Evolutionary conservation across 2,113 vertebrate genomes (phyloP).

Genomic region (Tretioscincus oriximinensis): DNA sequence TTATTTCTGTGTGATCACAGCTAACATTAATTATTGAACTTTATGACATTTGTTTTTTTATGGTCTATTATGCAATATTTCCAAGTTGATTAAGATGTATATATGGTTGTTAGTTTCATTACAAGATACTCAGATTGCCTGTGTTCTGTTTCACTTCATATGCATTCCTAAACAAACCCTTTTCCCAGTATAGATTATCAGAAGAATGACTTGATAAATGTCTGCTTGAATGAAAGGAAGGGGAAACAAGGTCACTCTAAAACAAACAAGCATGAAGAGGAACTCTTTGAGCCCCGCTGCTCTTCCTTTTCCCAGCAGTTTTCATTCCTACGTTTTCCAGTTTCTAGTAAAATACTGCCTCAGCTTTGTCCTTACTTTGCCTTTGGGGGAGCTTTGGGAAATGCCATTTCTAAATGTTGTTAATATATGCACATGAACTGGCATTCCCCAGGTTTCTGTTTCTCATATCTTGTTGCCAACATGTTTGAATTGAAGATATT

Average conservation of each 20-base stretch:
- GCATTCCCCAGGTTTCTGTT: background rate
- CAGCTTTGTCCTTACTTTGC: background rate
- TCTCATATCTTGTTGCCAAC: background rate
- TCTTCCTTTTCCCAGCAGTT: background rate
- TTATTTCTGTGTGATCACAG: too few species aligned
- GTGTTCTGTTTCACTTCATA: too few species aligned
- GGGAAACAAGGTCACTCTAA: background rate
- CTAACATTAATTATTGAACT: too few species aligned
- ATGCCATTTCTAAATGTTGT: background rate
- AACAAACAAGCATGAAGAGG: background rate
- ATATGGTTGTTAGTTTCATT: too few species aligned
- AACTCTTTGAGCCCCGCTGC: background rate
- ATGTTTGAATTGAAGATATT: background rate
- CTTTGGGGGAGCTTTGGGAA: background rate
- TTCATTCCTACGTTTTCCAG: background rate
- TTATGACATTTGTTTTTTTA: too few species aligned
- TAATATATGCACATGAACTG: background rate
- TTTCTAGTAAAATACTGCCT: background rate
- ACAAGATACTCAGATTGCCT: too few species aligned
- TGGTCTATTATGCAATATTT: too few species aligned
- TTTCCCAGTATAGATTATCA: background rate
- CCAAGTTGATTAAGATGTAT: too few species aligned
- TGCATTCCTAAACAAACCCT: background rate
- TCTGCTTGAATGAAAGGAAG: background rate
- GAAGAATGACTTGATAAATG: background rate